These are phyloP conservation scores for Macroramphosus scolopax DNA, from an alignment of 2,797 vertebrate genomes.

Conservation along the genomic window DNA sequence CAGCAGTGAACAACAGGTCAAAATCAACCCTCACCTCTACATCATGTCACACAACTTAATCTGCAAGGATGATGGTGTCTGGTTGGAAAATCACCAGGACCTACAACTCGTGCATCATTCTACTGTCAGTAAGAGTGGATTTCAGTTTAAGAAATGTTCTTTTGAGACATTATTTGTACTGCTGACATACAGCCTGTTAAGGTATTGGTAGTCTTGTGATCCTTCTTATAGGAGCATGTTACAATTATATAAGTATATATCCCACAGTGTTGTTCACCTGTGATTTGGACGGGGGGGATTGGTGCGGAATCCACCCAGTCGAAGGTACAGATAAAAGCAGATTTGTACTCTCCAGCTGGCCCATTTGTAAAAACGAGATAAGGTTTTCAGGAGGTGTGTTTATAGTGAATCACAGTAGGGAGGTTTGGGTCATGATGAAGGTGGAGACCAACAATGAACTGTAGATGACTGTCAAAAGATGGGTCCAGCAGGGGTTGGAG, in stretches of 20 bases:
- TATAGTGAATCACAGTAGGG: constrained; percentile 6
- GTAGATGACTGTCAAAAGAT: constrained; percentile 15
- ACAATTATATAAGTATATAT: too few relatives aligned
- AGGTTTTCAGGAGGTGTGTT: not conserved
- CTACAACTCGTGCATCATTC: not conserved
- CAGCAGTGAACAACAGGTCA: constrained; percentile 8
- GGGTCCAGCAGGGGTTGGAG: constrained; percentile 35
- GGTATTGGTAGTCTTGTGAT: too few relatives aligned
- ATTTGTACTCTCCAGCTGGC: not conserved
- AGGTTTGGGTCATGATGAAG: not conserved
- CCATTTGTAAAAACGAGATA: not conserved
- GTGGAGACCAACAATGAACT: constrained; percentile 3
- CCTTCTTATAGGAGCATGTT: too few relatives aligned
- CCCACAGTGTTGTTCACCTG: too few relatives aligned
- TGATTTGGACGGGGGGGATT: too few relatives aligned
- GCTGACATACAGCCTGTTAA: too few relatives aligned
- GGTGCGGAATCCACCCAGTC: too few relatives aligned
- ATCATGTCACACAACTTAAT: not conserved
- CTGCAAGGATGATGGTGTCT: not conserved
- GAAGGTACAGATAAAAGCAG: too few relatives aligned
- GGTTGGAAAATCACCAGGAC: not conserved
- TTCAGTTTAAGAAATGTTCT: too few relatives aligned
- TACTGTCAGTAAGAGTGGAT: not conserved
- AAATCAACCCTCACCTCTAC: constrained; percentile 4
- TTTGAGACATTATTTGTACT: not conserved